Percentiles rank a stretch among this genome's conserved stretches.
phyloP scores from a whole-genome alignment of 2,797 vertebrate genomes.

The Falco cherrug region DNA sequence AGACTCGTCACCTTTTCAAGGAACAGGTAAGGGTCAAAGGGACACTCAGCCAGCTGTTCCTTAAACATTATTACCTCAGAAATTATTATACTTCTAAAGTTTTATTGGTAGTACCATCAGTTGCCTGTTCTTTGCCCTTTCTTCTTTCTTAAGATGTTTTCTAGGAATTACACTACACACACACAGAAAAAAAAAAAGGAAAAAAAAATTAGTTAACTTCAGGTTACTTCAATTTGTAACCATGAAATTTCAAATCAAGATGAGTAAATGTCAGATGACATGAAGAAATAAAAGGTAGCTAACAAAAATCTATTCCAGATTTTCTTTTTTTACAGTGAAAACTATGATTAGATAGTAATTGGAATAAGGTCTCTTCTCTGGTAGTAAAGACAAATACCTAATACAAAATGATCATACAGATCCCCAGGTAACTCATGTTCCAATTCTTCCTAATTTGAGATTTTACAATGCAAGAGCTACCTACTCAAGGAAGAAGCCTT shows the following conservation, averaged over 20 bases:
- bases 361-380: neutral
- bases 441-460: neutral
- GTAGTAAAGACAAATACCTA: neutral
- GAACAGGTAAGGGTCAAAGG: neutral
- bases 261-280: neutral
- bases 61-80: neutral
- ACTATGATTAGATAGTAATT: neutral
- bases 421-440: neutral
- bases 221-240: neutral
- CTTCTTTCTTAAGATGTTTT: neutral
- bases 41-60: neutral
- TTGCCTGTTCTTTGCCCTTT: neutral
- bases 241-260: neutral
- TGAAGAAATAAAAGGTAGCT: neutral
- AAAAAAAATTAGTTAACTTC: neutral
- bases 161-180: neutral
- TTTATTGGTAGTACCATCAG: neutral
- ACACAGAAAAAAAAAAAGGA: rapidly evolving
- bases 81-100: neutral
- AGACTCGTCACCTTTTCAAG: neutral
- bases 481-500: neutral
- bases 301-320: neutral
- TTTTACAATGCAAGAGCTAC: neutral
- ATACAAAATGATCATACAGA: neutral
- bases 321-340: neutral